A percentile compares a stretch with the other conserved stretches of the same genome.
Conservation (phyloP, 2,113 vertebrate genomes). For the Circaetus cinerascens region DNA sequence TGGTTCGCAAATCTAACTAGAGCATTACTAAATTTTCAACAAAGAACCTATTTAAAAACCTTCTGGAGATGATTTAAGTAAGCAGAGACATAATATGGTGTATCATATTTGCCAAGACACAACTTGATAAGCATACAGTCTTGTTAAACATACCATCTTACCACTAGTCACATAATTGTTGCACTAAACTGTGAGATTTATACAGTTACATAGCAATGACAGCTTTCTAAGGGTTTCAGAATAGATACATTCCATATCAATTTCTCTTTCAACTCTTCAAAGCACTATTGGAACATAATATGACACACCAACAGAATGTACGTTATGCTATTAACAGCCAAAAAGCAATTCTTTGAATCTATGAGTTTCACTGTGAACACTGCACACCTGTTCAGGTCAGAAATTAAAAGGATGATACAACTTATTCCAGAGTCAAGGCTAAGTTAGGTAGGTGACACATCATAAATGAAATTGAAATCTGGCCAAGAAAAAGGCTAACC, state of each 20-base stretch:
- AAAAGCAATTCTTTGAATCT: not conserved
- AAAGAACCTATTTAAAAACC: not conserved
- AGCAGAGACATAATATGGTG: not conserved
- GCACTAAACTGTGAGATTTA: not conserved
- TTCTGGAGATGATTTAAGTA: not conserved
- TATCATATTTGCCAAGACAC: not conserved
- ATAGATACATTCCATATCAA: not conserved
- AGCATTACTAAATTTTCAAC: not conserved
- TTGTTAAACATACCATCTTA: not conserved
- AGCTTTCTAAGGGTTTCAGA: not conserved
- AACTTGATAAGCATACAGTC: not conserved
- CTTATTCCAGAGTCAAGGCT: not conserved
- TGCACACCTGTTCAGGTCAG: rapidly evolving
- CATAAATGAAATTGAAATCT: not conserved
- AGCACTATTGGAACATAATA: not conserved
- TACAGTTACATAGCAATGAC: not conserved
- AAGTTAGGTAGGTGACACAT: not conserved
- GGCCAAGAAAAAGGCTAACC: not conserved
- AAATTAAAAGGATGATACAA: not conserved
- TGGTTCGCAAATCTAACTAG: not conserved
- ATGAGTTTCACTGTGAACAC: rapidly evolving
- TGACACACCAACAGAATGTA: not conserved
- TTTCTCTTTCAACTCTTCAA: not conserved
- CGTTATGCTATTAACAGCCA: rapidly evolving
- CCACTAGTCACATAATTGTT: rapidly evolving